Evolutionary conservation across 2,113 vertebrate genomes (phyloP).

Genomic region (Nematolebias whitei): DNA sequence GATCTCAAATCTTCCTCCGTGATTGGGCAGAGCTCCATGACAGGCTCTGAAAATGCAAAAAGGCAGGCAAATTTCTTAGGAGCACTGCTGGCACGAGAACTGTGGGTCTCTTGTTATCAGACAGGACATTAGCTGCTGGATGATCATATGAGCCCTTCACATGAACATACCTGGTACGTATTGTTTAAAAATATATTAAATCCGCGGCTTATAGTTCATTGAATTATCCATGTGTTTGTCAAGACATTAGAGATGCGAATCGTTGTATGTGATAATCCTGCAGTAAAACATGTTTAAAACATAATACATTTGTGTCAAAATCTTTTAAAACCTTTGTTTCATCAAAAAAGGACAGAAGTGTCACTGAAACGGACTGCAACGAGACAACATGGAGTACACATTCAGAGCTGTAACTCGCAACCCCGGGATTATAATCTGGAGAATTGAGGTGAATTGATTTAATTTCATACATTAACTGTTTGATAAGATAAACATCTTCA

Average conservation of each 20-base stretch:
- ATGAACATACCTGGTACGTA: slow-evolving; percentile 28
- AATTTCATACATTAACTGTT: neutral
- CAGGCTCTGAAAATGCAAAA: slow-evolving; percentile 76
- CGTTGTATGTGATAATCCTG: neutral
- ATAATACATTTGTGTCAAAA: neutral
- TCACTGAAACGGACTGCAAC: slow-evolving; percentile 3
- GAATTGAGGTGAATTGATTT: slow-evolving; percentile 83
- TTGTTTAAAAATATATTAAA: neutral
- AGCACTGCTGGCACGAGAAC: slow-evolving; percentile 12
- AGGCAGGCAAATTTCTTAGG: slow-evolving; percentile 68
- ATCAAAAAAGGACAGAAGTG: slow-evolving; percentile 5
- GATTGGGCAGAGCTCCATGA: slow-evolving; percentile 63
- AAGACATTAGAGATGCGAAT: neutral
- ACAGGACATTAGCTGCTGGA: slow-evolving; percentile 22
- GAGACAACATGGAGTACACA: slow-evolving; percentile 74
- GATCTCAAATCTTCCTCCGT: slow-evolving; percentile 44
- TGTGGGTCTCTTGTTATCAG: slow-evolving; percentile 24
- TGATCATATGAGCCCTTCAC: slow-evolving; percentile 4
- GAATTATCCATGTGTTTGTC: too few relatives aligned
- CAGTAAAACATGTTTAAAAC: neutral
- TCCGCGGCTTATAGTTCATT: neutral
- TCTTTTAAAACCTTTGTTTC: neutral
- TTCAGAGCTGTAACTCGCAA: slow-evolving; percentile 83
- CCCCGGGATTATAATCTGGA: slow-evolving; percentile 87
- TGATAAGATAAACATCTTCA: neutral